phyloP scores from a whole-genome alignment of 2,113 vertebrate genomes.

The Gadus chalcogrammus region DNA sequence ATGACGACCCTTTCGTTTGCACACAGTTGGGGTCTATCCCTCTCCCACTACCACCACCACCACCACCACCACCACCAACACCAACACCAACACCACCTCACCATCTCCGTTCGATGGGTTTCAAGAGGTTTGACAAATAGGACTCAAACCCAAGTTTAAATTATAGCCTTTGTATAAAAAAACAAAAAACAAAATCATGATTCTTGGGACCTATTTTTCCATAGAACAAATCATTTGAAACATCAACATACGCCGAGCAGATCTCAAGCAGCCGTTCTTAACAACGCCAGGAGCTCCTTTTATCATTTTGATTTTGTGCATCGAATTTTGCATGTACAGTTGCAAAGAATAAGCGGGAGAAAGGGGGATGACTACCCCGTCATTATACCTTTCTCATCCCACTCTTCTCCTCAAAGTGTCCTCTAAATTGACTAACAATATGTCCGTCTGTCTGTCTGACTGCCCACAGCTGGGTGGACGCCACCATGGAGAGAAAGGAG shows the following conservation, averaged over 20 bases:
- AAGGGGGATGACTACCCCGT: no score
- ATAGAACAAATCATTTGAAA: slow-evolving; percentile 16
- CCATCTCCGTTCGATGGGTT: slow-evolving; percentile 19
- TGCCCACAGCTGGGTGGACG: slow-evolving; percentile 78
- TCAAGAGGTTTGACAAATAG: slow-evolving; percentile 45
- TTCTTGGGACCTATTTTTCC: slow-evolving; percentile 53
- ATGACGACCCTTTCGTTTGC: slow-evolving; percentile 44
- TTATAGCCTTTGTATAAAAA: slow-evolving; percentile 49
- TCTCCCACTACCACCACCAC: background rate
- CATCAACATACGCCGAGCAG: no score
- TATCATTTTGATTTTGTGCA: background rate
- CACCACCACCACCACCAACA: slow-evolving; percentile 2
- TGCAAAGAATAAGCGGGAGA: no score
- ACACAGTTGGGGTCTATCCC: slow-evolving; percentile 42
- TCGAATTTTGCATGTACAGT: no score
- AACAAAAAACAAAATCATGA: background rate
- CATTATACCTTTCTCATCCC: no score
- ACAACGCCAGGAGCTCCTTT: background rate
- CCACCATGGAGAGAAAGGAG: slow-evolving; percentile 88
- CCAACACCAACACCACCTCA: background rate
- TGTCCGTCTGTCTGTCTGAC: slow-evolving; percentile 2
- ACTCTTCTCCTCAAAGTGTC: slow-evolving; percentile 1
- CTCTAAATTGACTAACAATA: no score
- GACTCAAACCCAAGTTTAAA: slow-evolving; percentile 43
- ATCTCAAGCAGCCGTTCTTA: background rate